A percentile compares a stretch with the other conserved stretches of the same genome.
Evolutionary conservation across 2,797 vertebrate species (phyloP).

Genomic region (Falco cherrug): DNA sequence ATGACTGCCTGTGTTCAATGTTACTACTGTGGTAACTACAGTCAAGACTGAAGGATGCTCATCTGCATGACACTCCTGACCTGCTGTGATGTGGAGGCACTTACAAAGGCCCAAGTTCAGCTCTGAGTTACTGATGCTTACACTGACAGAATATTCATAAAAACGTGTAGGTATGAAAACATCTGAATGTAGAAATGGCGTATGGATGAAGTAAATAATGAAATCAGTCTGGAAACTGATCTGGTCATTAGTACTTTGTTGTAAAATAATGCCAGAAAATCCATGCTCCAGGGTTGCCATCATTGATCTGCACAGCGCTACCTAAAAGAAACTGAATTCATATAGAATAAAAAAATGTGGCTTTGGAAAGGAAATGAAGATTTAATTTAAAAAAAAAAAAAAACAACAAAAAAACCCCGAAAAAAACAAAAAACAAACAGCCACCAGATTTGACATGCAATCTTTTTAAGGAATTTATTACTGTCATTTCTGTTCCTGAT

Average conservation of each 20-base stretch:
- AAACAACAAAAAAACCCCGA: background rate
- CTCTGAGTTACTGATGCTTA: background rate
- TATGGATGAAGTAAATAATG: background rate
- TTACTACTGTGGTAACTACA: background rate
- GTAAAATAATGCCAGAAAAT: background rate
- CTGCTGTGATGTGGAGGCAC: background rate
- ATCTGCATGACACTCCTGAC: background rate
- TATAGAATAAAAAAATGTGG: background rate
- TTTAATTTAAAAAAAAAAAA: background rate
- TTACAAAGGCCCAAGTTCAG: background rate
- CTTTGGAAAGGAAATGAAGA: background rate
- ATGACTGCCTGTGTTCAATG: background rate
- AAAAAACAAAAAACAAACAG: background rate
- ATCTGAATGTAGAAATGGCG: background rate
- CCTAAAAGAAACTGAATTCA: background rate
- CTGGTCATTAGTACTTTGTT: background rate
- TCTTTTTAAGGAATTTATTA: background rate
- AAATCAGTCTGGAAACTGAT: background rate
- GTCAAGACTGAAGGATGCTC: background rate
- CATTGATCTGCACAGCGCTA: background rate
- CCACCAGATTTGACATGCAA: background rate
- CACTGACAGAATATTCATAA: background rate
- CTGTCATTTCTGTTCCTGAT: background rate
- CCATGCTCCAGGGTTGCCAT: background rate
- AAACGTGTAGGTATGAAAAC: background rate